These are phyloP conservation scores for Anarrhichthys ocellatus DNA, from an alignment of 2,113 vertebrate species.

Conservation along the genomic window DNA sequence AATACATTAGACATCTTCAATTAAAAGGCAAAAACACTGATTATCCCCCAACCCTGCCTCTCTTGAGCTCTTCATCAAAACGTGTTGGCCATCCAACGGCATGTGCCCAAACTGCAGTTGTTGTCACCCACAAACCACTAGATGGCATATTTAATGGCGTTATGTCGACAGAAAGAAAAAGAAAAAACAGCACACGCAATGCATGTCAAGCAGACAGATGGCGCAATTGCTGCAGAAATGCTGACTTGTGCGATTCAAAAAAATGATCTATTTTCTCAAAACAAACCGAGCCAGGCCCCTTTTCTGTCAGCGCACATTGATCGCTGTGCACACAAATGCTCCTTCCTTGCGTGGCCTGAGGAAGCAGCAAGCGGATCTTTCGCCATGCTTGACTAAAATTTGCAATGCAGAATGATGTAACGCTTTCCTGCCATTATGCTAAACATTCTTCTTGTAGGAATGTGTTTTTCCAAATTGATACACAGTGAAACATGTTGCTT, in stretches of 20 bases:
- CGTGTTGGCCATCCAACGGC: not conserved
- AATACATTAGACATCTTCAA: not conserved
- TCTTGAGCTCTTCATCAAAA: not conserved
- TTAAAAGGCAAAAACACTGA: not conserved
- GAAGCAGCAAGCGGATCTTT: not conserved
- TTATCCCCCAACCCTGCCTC: too few relatives aligned
- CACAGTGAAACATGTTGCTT: not conserved
- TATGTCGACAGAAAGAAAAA: not conserved
- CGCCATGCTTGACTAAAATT: not conserved
- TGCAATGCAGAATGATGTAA: not conserved
- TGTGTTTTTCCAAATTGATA: not conserved
- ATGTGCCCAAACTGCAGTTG: not conserved
- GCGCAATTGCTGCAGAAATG: conserved; percentile 68
- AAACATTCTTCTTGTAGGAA: not conserved
- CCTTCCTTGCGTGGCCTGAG: not conserved
- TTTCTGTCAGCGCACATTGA: conserved; percentile 26
- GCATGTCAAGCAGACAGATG: conserved; percentile 65
- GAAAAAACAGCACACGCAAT: conserved; percentile 12
- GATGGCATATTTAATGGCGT: conserved; percentile 55
- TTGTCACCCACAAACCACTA: conserved; percentile 55
- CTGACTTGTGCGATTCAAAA: conserved; percentile 38
- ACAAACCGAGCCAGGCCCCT: conserved; percentile 44
- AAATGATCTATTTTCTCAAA: conserved; percentile 54
- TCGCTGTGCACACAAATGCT: not conserved
- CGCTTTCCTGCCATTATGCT: not conserved